Conservation (phyloP, 2,888 invertebrate genomes). For the Ypsolopha sequella region DNA sequence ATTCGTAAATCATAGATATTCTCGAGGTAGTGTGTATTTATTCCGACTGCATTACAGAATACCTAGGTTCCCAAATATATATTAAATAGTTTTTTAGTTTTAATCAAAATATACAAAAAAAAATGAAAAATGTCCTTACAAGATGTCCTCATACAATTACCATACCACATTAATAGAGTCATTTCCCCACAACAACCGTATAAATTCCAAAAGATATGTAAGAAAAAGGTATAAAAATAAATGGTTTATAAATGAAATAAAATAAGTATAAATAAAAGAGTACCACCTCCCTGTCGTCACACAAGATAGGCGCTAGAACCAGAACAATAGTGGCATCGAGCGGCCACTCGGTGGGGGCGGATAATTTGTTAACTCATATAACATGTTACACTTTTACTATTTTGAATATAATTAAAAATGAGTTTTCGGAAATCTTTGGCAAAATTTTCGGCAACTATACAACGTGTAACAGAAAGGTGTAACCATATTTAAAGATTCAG, state of each 20-base stretch:
- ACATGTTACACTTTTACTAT: too few relatives aligned
- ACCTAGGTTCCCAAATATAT: too few relatives aligned
- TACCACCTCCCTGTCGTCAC: conserved; percentile 32
- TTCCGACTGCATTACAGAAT: neutral
- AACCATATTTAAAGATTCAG: too few relatives aligned
- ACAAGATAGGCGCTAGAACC: conserved; percentile 15
- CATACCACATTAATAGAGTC: conserved; percentile 50
- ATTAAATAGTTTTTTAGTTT: neutral
- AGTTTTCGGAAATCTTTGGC: too few relatives aligned
- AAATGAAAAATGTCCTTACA: neutral
- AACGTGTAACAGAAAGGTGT: too few relatives aligned
- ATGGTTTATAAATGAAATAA: conserved; percentile 44
- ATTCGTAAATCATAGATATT: neutral
- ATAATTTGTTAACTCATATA: too few relatives aligned
- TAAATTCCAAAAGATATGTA: conserved; percentile 10
- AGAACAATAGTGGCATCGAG: too few relatives aligned
- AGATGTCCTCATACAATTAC: conserved; percentile 30
- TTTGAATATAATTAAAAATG: too few relatives aligned
- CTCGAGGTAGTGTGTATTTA: neutral
- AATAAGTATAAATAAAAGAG: conserved; percentile 41
- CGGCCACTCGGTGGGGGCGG: too few relatives aligned
- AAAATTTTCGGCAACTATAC: too few relatives aligned
- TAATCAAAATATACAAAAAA: neutral
- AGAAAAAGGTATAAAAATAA: conserved; percentile 30
- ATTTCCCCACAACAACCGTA: conserved; percentile 24